Percentiles rank a stretch among this genome's conserved stretches.
Conservation (phyloP, 2,888 invertebrate genomes). For the Cordilura impudica region DNA sequence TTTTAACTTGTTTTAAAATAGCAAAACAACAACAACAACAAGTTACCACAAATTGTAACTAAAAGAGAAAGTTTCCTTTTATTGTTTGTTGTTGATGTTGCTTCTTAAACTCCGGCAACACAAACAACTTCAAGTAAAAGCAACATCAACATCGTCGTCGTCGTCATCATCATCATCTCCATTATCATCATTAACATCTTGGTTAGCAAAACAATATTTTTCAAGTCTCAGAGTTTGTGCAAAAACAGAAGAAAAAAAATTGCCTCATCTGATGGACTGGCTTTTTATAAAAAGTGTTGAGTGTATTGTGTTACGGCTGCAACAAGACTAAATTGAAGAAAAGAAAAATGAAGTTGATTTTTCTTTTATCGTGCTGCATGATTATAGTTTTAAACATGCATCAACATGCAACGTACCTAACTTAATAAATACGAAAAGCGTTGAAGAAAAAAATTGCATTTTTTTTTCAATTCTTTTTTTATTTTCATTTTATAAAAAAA, state of each 20-base stretch:
- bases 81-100: slow-evolving; percentile 36
- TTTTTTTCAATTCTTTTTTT: slow-evolving; percentile 36
- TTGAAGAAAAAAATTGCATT: slow-evolving; percentile 19
- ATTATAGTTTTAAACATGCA: slow-evolving; percentile 34
- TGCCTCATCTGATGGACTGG: neutral
- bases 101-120: slow-evolving; percentile 30
- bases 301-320: slow-evolving; percentile 54
- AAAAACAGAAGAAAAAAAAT: slow-evolving; percentile 7
- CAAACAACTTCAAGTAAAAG: slow-evolving; percentile 30
- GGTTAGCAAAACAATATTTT: slow-evolving; percentile 25
- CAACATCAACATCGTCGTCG: slow-evolving; percentile 20
- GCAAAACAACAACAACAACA: slow-evolving; percentile 46
- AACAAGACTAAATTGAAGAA: slow-evolving; percentile 46
- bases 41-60: slow-evolving; percentile 63
- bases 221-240: neutral
- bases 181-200: slow-evolving; percentile 47
- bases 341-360: slow-evolving; percentile 66
- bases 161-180: slow-evolving; percentile 42
- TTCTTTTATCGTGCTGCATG: slow-evolving; percentile 34
- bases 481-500: slow-evolving; percentile 33
- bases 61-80: slow-evolving; percentile 68
- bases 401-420: neutral
- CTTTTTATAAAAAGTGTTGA: slow-evolving; percentile 34
- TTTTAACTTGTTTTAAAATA: slow-evolving; percentile 2
- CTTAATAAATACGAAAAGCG: neutral